Percentiles rank a stretch among this genome's conserved stretches.
phyloP scores from a whole-genome alignment of 2,888 invertebrate species.

The Tortrix viridana region DNA sequence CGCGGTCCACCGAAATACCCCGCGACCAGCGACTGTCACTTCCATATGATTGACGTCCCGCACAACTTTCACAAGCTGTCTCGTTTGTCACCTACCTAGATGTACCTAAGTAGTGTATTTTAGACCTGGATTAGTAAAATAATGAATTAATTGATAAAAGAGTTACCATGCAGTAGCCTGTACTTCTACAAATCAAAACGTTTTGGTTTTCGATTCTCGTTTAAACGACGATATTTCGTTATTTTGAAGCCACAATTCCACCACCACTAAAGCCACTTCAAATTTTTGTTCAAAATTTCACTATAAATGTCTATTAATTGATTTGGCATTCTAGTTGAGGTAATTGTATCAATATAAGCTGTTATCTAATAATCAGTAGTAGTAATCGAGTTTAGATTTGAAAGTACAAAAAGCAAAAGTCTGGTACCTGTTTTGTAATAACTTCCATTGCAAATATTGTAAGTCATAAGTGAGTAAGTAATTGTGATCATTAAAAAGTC shows the following conservation, averaged over 20 bases:
- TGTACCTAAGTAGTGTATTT: too few relatives aligned
- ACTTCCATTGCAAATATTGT: too few relatives aligned
- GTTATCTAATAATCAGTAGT: too few relatives aligned
- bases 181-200: constrained; percentile 25
- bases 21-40: constrained; percentile 4
- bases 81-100: too few relatives aligned
- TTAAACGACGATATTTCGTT: not conserved
- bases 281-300: not conserved
- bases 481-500: too few relatives aligned
- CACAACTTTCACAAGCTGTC: not conserved
- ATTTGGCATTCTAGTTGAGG: too few relatives aligned
- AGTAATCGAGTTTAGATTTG: too few relatives aligned
- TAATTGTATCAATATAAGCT: too few relatives aligned
- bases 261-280: too few relatives aligned
- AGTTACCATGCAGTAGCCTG: not conserved
- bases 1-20: constrained; percentile 12
- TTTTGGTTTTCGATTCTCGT: constrained; percentile 27
- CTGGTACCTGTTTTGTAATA: too few relatives aligned
- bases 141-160: not conserved
- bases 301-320: not conserved
- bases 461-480: too few relatives aligned
- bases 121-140: not conserved
- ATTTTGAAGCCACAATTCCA: not conserved
- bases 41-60: constrained; percentile 1
- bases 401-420: too few relatives aligned